phyloP scores from a whole-genome alignment of 1,140 invertebrate species.

The Musca vetustissima region DNA sequence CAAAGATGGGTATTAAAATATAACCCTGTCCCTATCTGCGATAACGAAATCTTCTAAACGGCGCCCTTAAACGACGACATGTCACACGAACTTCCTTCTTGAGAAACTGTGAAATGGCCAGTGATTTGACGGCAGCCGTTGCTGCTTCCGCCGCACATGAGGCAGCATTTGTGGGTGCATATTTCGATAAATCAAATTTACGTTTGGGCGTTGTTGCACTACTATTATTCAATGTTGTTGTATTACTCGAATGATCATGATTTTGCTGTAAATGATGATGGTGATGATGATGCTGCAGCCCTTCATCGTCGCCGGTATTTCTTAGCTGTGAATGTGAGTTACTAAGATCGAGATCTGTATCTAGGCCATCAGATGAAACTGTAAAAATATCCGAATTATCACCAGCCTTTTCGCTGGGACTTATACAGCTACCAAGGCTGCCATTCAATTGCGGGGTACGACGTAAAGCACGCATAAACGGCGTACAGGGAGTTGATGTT shows the following conservation, averaged over 20 bases:
- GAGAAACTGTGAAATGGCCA: constrained; percentile 51
- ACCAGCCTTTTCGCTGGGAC: constrained; percentile 49
- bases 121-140: constrained; percentile 47
- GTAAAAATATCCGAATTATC: constrained; percentile 54
- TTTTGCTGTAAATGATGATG: constrained; percentile 5
- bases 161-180: constrained; percentile 42
- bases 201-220: constrained; percentile 44
- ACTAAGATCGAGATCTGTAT: constrained; percentile 52
- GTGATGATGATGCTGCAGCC: constrained; percentile 27
- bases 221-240: constrained; percentile 10
- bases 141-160: constrained; percentile 51
- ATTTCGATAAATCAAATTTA: constrained; percentile 49
- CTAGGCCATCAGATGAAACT: constrained; percentile 51
- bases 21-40: constrained; percentile 38
- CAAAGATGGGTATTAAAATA: constrained; percentile 19
- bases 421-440: constrained; percentile 48
- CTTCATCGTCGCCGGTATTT: constrained; percentile 37
- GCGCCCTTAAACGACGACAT: constrained; percentile 49
- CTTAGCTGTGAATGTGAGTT: constrained; percentile 31
- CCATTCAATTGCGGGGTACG: constrained; percentile 46
- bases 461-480: constrained; percentile 20
- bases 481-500: constrained; percentile 42
- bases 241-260: background rate
- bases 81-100: constrained; percentile 53
- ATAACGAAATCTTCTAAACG: constrained; percentile 52